Evolutionary conservation across 2,797 vertebrate genomes (phyloP), one percentile per base, ranked within the genome.

Genomic region (Scomberomorus guttatus): DNA sequence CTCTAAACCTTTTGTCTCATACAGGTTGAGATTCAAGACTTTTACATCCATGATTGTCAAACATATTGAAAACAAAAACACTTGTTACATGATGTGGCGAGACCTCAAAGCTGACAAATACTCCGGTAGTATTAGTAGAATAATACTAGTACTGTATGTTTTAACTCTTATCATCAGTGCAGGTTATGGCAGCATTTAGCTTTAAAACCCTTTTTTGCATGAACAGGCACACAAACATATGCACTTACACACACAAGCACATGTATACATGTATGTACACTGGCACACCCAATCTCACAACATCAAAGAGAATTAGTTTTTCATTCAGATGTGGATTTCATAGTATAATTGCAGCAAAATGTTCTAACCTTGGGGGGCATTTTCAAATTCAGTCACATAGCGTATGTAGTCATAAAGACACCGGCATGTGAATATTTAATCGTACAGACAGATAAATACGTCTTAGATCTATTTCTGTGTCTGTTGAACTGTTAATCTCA

Each of bases 291-390:
- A 34, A 37, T 70, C 70, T 70, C 54, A 42, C 29, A 72, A 77
- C 67, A 82, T 83, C 66, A 84, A 77, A 80, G 37, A 48, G 12
- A 20, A 75, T 79, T 57, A 51, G 46, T 65, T 25, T 74, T 74
- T 48, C 59, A 58, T 77, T 68, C 63, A 67, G 44, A 77, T 77
- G 34, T 79, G 60, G 39, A 61, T 75, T 77, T 80, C 46, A 62
- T 51, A 58, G 52, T 63, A 37, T 83, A 82, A 79, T 72, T 82
- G 84, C 61, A 65, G 76, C 61, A 76, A 80, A 80, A 69, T 37
- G 48, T 27, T 81, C 66, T 54, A 46, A 69, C 75, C 56, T 50
- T 51, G 61, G 61, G 25, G 65, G 48, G 25, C 57, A 82, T 87
- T 83, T 83, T 58, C 60, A 87, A 70, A 70, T 79, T 66, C 52